Conservation (phyloP, 2,888 invertebrate species). For the Sminthurinus aureus region DNA sequence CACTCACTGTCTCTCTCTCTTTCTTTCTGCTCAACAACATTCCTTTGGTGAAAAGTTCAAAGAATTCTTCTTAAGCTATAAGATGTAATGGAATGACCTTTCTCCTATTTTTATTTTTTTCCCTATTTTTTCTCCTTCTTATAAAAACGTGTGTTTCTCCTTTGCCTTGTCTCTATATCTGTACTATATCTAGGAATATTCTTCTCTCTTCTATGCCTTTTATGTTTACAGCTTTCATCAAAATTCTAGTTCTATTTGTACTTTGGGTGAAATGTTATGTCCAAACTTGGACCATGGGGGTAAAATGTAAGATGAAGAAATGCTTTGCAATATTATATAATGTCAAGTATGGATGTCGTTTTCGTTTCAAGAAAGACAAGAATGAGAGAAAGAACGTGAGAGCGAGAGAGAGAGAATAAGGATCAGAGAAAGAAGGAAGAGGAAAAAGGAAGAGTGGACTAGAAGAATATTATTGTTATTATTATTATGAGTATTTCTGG, state of each 20-base stretch:
- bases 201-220: background rate
- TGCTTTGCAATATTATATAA: conserved; percentile 39
- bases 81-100: conserved; percentile 35
- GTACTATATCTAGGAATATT: too few relatives aligned
- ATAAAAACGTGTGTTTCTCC: too few relatives aligned
- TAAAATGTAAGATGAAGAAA: conserved; percentile 47
- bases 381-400: too few relatives aligned
- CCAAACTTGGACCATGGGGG: conserved; percentile 41
- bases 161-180: too few relatives aligned
- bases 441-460: background rate
- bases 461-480: conserved; percentile 33
- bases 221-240: conserved; percentile 49
- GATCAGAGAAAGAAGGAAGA: background rate
- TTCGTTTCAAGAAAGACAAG: background rate
- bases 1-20: background rate
- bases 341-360: conserved; percentile 10
- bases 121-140: background rate
- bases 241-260: conserved; percentile 38
- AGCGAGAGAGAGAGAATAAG: background rate
- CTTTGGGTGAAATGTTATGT: conserved; percentile 38
- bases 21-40: background rate
- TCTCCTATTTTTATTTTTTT: conserved; percentile 14
- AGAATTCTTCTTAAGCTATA: conserved; percentile 22
- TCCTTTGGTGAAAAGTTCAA: conserved; percentile 17
- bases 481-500: conserved; percentile 32